Base-by-base conservation (phyloP, 64 coral and sea anemone species). In the Porites lutea region DNA sequence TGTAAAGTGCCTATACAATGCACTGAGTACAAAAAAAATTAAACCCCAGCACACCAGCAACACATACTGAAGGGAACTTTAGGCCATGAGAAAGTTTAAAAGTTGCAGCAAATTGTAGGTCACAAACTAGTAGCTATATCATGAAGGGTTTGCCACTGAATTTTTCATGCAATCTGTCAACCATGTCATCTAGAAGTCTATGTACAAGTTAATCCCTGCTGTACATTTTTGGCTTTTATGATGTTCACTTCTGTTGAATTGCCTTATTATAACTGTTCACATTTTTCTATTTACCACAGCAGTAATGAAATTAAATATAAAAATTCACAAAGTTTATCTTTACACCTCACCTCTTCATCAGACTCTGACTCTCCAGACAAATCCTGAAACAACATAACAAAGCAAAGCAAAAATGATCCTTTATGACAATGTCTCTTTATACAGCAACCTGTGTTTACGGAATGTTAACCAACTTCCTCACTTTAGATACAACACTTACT, bases 281-380 rank as follows among this genome's bases (percentile, higher is more conserved):
- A 14, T 11, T 64, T 64, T 64, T 11, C 16, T 64, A 64, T 64
- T 64, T 64, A 64, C 61, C 61, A 14, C 11, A 64, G 61, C 12
- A 64, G 16, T 64, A 10, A 64, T 4, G 16, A 13, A 15, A 4
- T 15, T 11, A 64, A 64, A 64, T 64, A 11, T 14, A 64, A 64
- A 13, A 4, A 3, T 64, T 64, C 16, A 8, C 61, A 64, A 64
- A 64, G 61, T 45, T 48, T 3, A 46, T 13, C 27, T 73, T 11
- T 13, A 73, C 3, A 72, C 43, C 71, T 73, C 13, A 73, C 71
- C 71, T 73, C 71, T 73, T 73, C 71, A 45, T 46, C 71, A 45
- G 71, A 73, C 48, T 73, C 71, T 0, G 71, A 73, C 23, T 73
- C 71, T 46, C 23, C 71, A 48, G 37, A 46, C 48, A 44, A 73